A percentile compares a stretch with the other conserved stretches of the same genome.
Evolutionary conservation across 2,888 invertebrate species (phyloP).

Genomic region (Lissonota sp.): DNA sequence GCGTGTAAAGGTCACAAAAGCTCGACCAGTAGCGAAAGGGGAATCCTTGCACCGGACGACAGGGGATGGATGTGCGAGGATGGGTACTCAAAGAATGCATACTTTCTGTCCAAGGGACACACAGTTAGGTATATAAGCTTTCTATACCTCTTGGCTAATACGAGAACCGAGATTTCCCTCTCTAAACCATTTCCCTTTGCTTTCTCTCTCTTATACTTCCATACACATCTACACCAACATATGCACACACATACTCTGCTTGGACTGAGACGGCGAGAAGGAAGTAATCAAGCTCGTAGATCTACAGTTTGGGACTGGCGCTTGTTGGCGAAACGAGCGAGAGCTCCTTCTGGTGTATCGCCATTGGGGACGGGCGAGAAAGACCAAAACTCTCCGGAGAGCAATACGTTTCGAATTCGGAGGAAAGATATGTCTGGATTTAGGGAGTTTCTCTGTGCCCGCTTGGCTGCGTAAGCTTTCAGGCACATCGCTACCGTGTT

Average conservation of each 20-base stretch:
- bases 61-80: background rate
- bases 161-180: conserved; percentile 17
- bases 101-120: conserved; percentile 34
- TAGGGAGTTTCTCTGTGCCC: conserved; percentile 34
- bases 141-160: background rate
- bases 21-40: conserved; percentile 2
- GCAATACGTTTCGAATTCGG: conserved; percentile 65
- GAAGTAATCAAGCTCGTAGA: conserved; percentile 69
- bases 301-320: conserved; percentile 58
- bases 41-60: conserved; percentile 1
- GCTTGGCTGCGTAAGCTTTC: conserved; percentile 4
- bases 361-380: conserved; percentile 2
- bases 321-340: conserved; percentile 37
- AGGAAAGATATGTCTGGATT: conserved; percentile 68
- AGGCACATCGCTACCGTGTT: background rate
- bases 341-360: background rate
- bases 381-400: conserved; percentile 57
- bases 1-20: conserved; percentile 27
- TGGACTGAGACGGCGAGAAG: conserved; percentile 49
- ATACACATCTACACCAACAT: too few relatives aligned
- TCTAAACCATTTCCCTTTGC: background rate
- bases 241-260: background rate
- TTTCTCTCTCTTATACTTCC: background rate
- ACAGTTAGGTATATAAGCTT: background rate
- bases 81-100: conserved; percentile 29